Percentiles rank a stretch among this genome's conserved stretches.
These are phyloP conservation scores for Chaetorhynchus papuensis DNA, from an alignment of 2,113 vertebrate genomes.

Conservation along the genomic window DNA sequence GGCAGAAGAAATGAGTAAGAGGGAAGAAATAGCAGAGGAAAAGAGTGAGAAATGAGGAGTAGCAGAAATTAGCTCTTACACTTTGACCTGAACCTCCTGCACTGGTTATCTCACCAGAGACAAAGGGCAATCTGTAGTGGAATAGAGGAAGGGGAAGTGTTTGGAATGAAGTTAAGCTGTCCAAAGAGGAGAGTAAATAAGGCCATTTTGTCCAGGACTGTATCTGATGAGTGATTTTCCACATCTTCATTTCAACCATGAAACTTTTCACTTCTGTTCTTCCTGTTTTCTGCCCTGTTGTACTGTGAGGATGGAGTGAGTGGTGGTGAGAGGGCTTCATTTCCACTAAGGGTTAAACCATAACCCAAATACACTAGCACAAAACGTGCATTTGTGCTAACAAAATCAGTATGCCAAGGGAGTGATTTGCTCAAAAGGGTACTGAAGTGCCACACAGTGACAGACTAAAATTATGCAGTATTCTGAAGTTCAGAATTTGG, in stretches of 20 bases:
- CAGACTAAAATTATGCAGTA: not conserved
- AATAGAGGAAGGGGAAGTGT: not conserved
- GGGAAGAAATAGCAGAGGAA: not conserved
- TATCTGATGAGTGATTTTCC: not conserved
- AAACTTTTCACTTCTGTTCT: not conserved
- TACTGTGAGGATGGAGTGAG: not conserved
- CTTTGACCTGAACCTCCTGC: not conserved
- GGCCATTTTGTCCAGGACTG: not conserved
- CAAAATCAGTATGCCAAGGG: not conserved
- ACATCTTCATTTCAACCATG: not conserved
- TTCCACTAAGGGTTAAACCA: not conserved
- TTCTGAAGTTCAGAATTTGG: not conserved
- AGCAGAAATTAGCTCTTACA: not conserved
- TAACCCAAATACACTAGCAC: not conserved
- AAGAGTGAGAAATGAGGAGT: not conserved
- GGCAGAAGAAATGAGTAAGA: not conserved
- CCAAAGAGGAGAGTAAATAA: not conserved
- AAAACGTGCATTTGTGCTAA: not conserved
- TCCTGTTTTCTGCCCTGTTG: not conserved
- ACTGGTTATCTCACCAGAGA: not conserved
- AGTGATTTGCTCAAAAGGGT: not conserved
- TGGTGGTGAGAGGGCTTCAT: not conserved
- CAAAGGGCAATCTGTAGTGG: not conserved
- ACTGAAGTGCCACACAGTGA: not conserved
- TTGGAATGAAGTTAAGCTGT: not conserved